Conservation (phyloP, 2,888 invertebrate genomes). For the Pheosia tremula region DNA sequence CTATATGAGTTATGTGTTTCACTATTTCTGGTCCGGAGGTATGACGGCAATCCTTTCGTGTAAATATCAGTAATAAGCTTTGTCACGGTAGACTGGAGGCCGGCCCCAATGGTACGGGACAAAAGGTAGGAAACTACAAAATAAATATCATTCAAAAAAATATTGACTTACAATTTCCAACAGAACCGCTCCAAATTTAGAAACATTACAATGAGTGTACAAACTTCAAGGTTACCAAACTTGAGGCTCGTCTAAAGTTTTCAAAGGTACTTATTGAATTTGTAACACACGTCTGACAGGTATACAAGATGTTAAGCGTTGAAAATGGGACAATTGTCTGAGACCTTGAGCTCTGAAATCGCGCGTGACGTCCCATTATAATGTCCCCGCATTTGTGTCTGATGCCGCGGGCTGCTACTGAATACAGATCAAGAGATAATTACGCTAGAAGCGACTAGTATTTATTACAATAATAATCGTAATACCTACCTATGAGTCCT, state of each 20-base stretch:
- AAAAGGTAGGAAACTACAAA: too few species aligned
- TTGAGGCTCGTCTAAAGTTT: conserved; percentile 5
- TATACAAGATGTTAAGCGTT: conserved; percentile 44
- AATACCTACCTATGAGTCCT: too few species aligned
- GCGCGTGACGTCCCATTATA: conserved; percentile 52
- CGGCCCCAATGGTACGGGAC: too few species aligned
- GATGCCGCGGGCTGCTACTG: conserved; percentile 36
- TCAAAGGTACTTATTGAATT: conserved; percentile 5
- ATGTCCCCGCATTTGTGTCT: conserved; percentile 47
- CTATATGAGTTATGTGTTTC: too few species aligned
- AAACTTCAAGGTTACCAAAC: neutral
- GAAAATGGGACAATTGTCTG: conserved; percentile 53
- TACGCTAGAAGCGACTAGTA: conserved; percentile 7
- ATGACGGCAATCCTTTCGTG: too few species aligned
- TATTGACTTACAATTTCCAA: neutral
- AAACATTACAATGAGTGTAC: neutral
- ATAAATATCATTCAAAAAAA: neutral
- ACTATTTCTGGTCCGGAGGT: too few species aligned
- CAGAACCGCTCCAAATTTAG: neutral
- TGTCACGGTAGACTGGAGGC: too few species aligned
- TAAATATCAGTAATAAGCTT: too few species aligned
- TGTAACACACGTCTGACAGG: conserved; percentile 20
- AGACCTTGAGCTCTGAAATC: conserved; percentile 52
- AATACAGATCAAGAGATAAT: conserved; percentile 18
- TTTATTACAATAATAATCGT: neutral